Evolutionary conservation across 2,797 vertebrate genomes (phyloP).

Genomic region (Sebastes glaucus): DNA sequence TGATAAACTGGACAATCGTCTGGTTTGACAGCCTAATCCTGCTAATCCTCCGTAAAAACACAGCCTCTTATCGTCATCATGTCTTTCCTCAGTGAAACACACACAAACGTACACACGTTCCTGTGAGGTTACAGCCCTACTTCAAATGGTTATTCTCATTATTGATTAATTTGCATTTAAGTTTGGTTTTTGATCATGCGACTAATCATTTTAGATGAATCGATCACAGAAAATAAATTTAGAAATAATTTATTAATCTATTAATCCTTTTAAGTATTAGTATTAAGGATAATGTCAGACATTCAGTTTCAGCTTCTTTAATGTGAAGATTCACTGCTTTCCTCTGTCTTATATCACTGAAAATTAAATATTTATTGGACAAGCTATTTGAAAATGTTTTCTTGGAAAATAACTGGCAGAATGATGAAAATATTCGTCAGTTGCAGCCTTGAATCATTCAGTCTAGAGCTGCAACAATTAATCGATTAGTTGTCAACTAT

Average conservation of each 20-base stretch:
- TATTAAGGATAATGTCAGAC: background rate
- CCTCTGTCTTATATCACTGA: background rate
- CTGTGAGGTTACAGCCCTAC: background rate
- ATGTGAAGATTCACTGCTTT: background rate
- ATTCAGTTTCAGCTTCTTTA: background rate
- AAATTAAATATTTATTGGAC: background rate
- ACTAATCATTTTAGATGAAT: background rate
- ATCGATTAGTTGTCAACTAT: too few species aligned
- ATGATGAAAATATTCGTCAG: background rate
- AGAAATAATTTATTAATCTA: background rate
- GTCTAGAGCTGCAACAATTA: too few species aligned
- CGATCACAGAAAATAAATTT: background rate
- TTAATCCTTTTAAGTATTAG: background rate
- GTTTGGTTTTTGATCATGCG: background rate
- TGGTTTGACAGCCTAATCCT: constrained; percentile 69
- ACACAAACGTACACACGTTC: constrained; percentile 5
- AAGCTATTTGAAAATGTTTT: background rate
- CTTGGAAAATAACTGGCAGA: background rate
- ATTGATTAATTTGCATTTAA: background rate
- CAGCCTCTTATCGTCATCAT: constrained; percentile 45
- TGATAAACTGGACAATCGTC: constrained; percentile 63
- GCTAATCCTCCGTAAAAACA: constrained; percentile 71
- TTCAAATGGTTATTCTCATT: background rate
- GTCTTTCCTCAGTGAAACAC: constrained; percentile 15
- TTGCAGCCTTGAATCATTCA: too few species aligned